A percentile compares a stretch with the other conserved stretches of the same genome.
Evolutionary conservation across 2,888 invertebrate species (phyloP).

Genomic region (Empis stercorea): DNA sequence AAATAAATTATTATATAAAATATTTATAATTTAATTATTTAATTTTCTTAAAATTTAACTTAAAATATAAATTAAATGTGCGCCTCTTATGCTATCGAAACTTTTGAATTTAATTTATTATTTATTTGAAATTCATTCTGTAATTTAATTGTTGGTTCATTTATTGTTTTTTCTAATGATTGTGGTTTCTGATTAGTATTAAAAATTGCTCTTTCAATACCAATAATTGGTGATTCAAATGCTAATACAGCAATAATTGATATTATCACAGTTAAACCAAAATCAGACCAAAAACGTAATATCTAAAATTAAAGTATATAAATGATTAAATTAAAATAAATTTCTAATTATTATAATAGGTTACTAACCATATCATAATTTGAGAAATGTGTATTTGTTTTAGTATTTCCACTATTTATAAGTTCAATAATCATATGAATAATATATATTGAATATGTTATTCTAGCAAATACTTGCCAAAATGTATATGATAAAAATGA

Average conservation of each 20-base stretch:
- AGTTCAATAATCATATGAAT: constrained; percentile 30
- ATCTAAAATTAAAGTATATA: constrained; percentile 22
- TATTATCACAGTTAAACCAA: constrained; percentile 28
- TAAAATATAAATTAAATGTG: too few species aligned
- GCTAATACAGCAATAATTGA: constrained; percentile 36
- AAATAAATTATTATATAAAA: too few species aligned
- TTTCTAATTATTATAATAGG: neutral
- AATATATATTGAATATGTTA: constrained; percentile 33
- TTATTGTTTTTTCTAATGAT: too few species aligned
- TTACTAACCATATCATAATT: constrained; percentile 28
- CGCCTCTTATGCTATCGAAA: too few species aligned
- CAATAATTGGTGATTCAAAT: constrained; percentile 39
- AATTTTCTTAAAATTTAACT: too few species aligned
- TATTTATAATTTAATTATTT: too few species aligned
- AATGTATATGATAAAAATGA: constrained; percentile 31
- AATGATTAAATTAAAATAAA: neutral
- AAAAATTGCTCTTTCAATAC: constrained; percentile 29
- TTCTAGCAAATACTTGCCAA: constrained; percentile 30
- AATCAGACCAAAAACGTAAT: constrained; percentile 36
- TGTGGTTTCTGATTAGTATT: too few species aligned
- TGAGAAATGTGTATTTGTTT: constrained; percentile 29
- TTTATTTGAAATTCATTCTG: too few species aligned
- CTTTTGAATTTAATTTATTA: too few species aligned
- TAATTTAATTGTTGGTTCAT: too few species aligned
- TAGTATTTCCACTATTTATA: constrained; percentile 25